Evolutionary conservation across 2,797 vertebrate genomes (phyloP), one percentile per base, ranked within the genome.

Genomic region (Margarornis squamiger): DNA sequence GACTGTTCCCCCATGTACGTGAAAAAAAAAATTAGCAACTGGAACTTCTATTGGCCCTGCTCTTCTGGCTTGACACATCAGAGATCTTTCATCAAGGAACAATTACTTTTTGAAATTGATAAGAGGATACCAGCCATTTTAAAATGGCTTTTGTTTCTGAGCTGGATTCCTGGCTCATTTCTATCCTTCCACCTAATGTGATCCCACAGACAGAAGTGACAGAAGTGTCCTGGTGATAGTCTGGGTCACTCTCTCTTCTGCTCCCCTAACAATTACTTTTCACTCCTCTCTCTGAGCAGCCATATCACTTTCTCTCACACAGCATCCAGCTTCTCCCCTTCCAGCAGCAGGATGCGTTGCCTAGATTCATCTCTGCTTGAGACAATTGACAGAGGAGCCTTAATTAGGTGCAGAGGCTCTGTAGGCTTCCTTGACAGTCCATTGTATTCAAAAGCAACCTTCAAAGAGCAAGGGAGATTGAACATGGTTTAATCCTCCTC

Each of bases 111-210:
- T 72, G 59, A 55, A 86, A n/a, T 27, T 13, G n/a, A 68, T 54
- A 86, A 48, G 54, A 81, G 20, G 23, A 26, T 86, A 92, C 34
- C 57, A 88, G 34, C n/a, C 12, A 38, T 67, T 93, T 93, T 73
- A 57, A 70, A 75, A 39, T 51, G 38, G 10, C 49, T 87, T 93
- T 94, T 93, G 45, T 86, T 92, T 84, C 68, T 86, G 75, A 78
- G 32, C 61, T 54, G 49, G 10, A 9, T 68, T 86, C 46, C 43
- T 88, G 62, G 36, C 70, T 94, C 3, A 22, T 74, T 12, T 88
- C 79, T 90, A 5, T 57, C 26, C 12, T 88, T 84, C 57, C 30
- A 51, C 15, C 51, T 86, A 32, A 30, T 14, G 30, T 30, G 62
- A 54, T 81, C 49, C 51, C 66, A 48, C 46, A 87, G n/a, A n/a